These are phyloP conservation scores for Rhamnusium bicolor DNA, from an alignment of 2,888 invertebrate genomes.

Conservation along the genomic window DNA sequence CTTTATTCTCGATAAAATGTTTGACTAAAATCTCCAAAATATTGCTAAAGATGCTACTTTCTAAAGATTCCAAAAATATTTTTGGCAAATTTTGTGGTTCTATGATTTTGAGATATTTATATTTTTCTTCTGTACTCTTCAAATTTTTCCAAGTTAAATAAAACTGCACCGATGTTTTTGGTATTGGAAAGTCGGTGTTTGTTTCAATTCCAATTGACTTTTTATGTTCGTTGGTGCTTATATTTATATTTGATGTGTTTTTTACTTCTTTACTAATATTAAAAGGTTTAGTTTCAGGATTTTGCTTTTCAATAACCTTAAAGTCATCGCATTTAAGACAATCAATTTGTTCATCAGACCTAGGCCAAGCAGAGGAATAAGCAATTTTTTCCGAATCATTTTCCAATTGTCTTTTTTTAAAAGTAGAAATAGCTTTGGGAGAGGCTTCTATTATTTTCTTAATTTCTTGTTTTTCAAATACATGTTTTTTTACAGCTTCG, in stretches of 20 bases:
- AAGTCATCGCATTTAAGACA: conserved; percentile 58
- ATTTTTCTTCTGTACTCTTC: conserved; percentile 72
- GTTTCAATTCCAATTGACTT: conserved; percentile 42
- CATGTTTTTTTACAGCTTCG: conserved; percentile 47
- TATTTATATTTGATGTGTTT: conserved; percentile 45
- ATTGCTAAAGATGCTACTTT: conserved; percentile 77
- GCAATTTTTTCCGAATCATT: conserved; percentile 37
- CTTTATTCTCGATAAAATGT: conserved; percentile 70
- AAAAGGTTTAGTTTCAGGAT: not conserved
- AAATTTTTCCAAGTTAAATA: conserved; percentile 77
- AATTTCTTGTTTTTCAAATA: conserved; percentile 43
- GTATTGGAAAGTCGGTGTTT: conserved; percentile 68
- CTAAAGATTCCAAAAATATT: conserved; percentile 80
- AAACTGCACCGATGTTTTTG: conserved; percentile 80
- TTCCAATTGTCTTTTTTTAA: conserved; percentile 43
- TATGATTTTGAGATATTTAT: conserved; percentile 76
- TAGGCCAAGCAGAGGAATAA: conserved; percentile 42
- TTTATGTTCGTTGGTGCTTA: conserved; percentile 35
- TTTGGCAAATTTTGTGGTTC: conserved; percentile 74
- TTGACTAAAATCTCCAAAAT: conserved; percentile 73
- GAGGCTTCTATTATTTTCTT: conserved; percentile 23
- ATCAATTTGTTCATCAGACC: conserved; percentile 35
- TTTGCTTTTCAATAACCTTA: conserved; percentile 56
- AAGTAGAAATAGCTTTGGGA: conserved; percentile 36
- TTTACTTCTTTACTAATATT: conserved; percentile 41